phyloP scores from a whole-genome alignment of 2,888 invertebrate species.

The Aleiodes testaceus region DNA sequence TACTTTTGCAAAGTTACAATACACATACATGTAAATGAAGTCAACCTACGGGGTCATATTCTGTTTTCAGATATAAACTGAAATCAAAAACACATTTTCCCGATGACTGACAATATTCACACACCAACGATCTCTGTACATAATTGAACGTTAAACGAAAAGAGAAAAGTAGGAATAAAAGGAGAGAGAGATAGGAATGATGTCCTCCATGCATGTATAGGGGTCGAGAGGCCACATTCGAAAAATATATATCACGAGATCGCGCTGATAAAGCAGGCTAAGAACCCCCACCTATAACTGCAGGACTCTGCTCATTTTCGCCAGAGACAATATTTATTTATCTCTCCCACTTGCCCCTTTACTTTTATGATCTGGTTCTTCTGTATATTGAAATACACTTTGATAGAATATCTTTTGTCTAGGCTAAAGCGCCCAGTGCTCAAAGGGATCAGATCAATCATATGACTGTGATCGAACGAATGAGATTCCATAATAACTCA shows the following conservation, averaged over 20 bases:
- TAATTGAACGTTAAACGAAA: neutral
- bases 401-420: neutral
- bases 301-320: slow-evolving; percentile 16
- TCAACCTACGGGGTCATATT: slow-evolving; percentile 31
- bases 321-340: slow-evolving; percentile 37
- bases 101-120: slow-evolving; percentile 34
- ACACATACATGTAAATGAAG: slow-evolving; percentile 51
- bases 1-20: slow-evolving; percentile 56
- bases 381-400: neutral
- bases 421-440: neutral
- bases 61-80: slow-evolving; percentile 36
- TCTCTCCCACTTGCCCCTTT: neutral
- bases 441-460: too few relatives aligned
- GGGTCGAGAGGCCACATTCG: slow-evolving; percentile 33
- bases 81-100: slow-evolving; percentile 49
- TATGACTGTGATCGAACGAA: too few relatives aligned
- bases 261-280: slow-evolving; percentile 34
- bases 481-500: too few relatives aligned
- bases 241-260: slow-evolving; percentile 38
- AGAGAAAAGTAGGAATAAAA: neutral
- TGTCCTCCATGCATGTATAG: slow-evolving; percentile 12
- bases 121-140: neutral
- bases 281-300: slow-evolving; percentile 26
- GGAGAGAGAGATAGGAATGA: neutral
- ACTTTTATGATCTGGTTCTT: neutral